Conservation (phyloP, 1,140 invertebrate genomes). For the Acromyrmex charruanus region DNA sequence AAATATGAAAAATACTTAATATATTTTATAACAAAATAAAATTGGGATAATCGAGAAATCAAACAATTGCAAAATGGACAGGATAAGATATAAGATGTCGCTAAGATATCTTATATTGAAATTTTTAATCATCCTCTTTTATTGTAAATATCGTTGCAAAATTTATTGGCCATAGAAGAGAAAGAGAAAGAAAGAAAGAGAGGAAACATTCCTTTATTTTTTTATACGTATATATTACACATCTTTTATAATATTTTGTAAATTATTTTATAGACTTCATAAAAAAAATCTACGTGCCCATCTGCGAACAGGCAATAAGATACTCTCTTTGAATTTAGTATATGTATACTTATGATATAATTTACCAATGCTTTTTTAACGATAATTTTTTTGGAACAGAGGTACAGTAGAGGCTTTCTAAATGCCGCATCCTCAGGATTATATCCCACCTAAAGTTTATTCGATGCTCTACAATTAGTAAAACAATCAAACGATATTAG, state of each 20-base stretch:
- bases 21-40: constrained; percentile 59
- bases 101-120: not conserved
- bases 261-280: constrained; percentile 60
- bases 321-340: constrained; percentile 69
- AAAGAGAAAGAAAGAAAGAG: constrained; percentile 5
- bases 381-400: constrained; percentile 74
- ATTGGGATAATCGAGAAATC: constrained; percentile 26
- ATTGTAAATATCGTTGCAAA: constrained; percentile 50
- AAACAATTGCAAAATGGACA: constrained; percentile 32
- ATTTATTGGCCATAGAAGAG: constrained; percentile 29
- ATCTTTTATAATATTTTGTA: constrained; percentile 63
- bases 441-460: constrained; percentile 79
- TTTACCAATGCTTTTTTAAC: constrained; percentile 39
- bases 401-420: constrained; percentile 79
- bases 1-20: constrained; percentile 47
- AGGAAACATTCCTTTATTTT: constrained; percentile 63
- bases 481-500: constrained; percentile 49
- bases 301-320: constrained; percentile 58
- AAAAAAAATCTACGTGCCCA: constrained; percentile 63
- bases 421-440: constrained; percentile 79
- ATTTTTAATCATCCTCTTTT: constrained; percentile 44
- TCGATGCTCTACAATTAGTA: constrained; percentile 76
- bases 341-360: constrained; percentile 44
- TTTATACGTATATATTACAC: constrained; percentile 57
- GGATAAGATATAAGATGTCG: not conserved